Conservation (phyloP, 2,113 vertebrate genomes). For the Actinemys pallida region DNA sequence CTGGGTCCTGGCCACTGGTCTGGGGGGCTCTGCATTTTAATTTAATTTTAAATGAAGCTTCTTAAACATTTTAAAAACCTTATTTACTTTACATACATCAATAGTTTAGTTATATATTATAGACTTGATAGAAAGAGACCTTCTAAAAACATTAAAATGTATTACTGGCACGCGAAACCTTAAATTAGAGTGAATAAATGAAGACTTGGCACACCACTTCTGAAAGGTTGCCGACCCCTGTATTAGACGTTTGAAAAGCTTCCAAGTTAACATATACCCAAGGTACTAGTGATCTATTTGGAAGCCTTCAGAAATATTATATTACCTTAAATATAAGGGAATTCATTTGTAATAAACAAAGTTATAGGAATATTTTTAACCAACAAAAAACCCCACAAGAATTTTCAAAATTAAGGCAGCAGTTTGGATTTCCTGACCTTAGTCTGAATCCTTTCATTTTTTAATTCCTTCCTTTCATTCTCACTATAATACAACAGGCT, state of each 20-base stretch:
- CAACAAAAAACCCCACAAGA: not conserved
- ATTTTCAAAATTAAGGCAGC: not conserved
- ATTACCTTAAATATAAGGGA: not conserved
- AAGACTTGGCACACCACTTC: no score
- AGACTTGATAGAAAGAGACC: no score
- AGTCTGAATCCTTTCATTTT: not conserved
- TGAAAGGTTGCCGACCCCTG: no score
- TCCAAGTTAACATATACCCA: not conserved
- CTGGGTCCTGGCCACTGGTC: no score
- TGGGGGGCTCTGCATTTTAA: no score
- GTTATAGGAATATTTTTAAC: not conserved
- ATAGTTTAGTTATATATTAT: no score
- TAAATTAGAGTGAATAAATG: no score
- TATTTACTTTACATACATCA: no score
- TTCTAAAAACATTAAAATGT: no score
- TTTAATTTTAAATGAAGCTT: no score
- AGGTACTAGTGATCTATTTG: not conserved
- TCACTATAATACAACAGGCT: not conserved
- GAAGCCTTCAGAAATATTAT: not conserved
- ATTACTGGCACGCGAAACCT: no score
- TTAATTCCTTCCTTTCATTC: not conserved
- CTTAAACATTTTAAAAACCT: no score
- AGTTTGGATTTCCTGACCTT: rapidly evolving
- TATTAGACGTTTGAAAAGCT: not conserved
- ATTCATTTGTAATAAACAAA: not conserved